Evolutionary conservation across 2,113 vertebrate genomes (phyloP).

Genomic region (Oryzias woworae): DNA sequence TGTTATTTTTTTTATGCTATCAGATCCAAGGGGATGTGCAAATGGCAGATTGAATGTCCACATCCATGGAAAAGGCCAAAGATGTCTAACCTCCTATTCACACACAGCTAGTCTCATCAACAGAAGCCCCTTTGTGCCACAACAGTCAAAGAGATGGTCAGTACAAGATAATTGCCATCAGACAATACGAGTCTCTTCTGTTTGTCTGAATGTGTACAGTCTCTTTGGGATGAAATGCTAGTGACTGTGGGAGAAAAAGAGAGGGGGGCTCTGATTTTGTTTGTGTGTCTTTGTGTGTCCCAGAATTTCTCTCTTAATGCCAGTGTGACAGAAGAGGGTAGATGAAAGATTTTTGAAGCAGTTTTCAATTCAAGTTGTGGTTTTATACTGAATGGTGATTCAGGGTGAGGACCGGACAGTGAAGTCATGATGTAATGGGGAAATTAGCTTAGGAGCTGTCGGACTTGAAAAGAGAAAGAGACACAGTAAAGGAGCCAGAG

Average conservation of each 20-base stretch:
- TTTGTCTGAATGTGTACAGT: constrained; percentile 71
- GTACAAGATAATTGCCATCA: constrained; percentile 72
- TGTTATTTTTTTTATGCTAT: constrained; percentile 72
- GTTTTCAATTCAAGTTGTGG: constrained; percentile 51
- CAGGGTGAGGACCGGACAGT: constrained; percentile 44
- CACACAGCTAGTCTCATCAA: constrained; percentile 72
- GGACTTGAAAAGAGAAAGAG: constrained; percentile 24
- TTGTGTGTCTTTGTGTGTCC: constrained; percentile 47
- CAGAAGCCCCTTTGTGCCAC: constrained; percentile 69
- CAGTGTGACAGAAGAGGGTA: constrained; percentile 49
- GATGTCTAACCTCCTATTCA: constrained; percentile 74
- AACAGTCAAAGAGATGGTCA: constrained; percentile 71
- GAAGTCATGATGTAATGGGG: constrained; percentile 61
- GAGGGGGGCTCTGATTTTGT: constrained; percentile 34
- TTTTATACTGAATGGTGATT: constrained; percentile 50
- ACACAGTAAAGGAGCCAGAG: constrained; percentile 22
- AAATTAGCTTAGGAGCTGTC: constrained; percentile 51
- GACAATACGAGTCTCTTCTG: constrained; percentile 67
- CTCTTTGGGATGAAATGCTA: constrained; percentile 68
- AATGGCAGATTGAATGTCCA: constrained; percentile 75
- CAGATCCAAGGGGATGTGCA: constrained; percentile 74
- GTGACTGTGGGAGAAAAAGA: constrained; percentile 39
- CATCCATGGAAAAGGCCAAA: constrained; percentile 70
- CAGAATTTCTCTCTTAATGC: constrained; percentile 54
- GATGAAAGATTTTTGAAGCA: constrained; percentile 59